These are phyloP conservation scores for Drosophila rubida DNA, from an alignment of 2,888 invertebrate species.

Conservation along the genomic window DNA sequence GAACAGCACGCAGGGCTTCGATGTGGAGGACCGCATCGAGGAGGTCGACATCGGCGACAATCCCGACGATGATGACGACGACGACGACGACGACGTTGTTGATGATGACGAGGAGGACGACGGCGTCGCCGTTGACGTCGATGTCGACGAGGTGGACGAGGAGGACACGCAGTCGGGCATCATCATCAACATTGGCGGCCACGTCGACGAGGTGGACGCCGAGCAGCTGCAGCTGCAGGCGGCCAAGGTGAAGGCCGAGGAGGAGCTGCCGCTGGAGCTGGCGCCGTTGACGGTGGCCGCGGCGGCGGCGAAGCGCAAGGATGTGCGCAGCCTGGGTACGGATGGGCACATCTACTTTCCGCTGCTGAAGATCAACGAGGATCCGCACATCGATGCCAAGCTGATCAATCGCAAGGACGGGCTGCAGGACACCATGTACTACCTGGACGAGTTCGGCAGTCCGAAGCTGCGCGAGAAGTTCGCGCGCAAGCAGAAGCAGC, in stretches of 20 bases:
- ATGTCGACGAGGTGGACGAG: conserved; percentile 56
- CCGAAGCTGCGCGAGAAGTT: conserved; percentile 84
- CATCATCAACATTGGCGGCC: conserved; percentile 53
- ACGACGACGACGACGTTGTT: conserved; percentile 55
- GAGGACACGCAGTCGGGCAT: conserved; percentile 72
- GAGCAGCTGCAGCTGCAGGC: conserved; percentile 24
- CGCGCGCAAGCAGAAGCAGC: conserved; percentile 81
- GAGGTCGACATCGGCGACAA: conserved; percentile 76
- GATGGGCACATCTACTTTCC: conserved; percentile 82
- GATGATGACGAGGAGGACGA: conserved; percentile 45
- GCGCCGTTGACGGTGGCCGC: conserved; percentile 51
- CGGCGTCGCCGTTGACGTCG: conserved; percentile 54
- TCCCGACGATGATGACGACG: conserved; percentile 60
- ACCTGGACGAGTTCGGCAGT: conserved; percentile 84
- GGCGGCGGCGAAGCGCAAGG: conserved; percentile 48
- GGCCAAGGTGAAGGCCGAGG: conserved; percentile 37
- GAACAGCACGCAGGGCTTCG: conserved; percentile 77
- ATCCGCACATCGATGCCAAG: conserved; percentile 82
- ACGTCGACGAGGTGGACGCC: background rate
- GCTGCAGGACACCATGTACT: conserved; percentile 84
- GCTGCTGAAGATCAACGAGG: conserved; percentile 80
- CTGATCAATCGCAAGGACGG: conserved; percentile 84
- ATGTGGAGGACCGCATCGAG: conserved; percentile 81
- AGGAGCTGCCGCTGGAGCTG: conserved; percentile 50
- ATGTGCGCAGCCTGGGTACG: conserved; percentile 68